Percentiles rank a stretch among this genome's conserved stretches.
phyloP scores from a whole-genome alignment of 2,888 invertebrate genomes.

The Synanthedon vespiformis region DNA sequence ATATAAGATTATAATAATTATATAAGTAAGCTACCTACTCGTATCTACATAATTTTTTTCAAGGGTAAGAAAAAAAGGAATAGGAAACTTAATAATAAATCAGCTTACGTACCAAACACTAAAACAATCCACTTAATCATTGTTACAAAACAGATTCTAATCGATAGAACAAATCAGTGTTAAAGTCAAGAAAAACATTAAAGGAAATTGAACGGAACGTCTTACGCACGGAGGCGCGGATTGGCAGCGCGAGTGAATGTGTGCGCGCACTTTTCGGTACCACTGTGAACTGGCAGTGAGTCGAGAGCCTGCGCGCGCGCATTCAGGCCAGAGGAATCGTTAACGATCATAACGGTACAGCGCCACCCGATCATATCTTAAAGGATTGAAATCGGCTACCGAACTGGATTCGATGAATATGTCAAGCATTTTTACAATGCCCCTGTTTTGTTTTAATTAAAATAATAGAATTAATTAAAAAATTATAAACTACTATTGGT shows the following conservation, averaged over 20 bases:
- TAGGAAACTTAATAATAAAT: constrained; percentile 4
- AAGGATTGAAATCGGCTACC: background rate
- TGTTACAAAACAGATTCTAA: constrained; percentile 1
- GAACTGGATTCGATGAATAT: too few species aligned
- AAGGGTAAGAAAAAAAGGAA: background rate
- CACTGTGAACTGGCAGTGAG: background rate
- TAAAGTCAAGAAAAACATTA: background rate
- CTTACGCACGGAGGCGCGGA: constrained; percentile 2
- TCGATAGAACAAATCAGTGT: background rate
- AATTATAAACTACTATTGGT: too few species aligned
- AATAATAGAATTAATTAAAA: too few species aligned
- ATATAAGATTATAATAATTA: too few species aligned
- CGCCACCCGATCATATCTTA: constrained; percentile 2
- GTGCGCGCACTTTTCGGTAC: background rate
- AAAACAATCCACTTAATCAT: constrained; percentile 10
- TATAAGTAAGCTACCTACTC: too few species aligned
- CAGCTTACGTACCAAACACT: constrained; percentile 7
- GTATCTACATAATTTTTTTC: too few species aligned
- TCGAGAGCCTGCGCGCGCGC: constrained; percentile 8
- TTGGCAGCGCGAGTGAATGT: background rate
- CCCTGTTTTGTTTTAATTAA: too few species aligned
- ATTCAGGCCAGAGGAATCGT: constrained; percentile 12
- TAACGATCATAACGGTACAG: constrained; percentile 6
- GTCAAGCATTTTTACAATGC: too few species aligned
- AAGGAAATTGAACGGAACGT: background rate